Evolutionary conservation across 92 coral and sea anemone species (phyloP), one percentile per base, ranked within the genome.

Genomic region (Plumapathes pennacea): DNA sequence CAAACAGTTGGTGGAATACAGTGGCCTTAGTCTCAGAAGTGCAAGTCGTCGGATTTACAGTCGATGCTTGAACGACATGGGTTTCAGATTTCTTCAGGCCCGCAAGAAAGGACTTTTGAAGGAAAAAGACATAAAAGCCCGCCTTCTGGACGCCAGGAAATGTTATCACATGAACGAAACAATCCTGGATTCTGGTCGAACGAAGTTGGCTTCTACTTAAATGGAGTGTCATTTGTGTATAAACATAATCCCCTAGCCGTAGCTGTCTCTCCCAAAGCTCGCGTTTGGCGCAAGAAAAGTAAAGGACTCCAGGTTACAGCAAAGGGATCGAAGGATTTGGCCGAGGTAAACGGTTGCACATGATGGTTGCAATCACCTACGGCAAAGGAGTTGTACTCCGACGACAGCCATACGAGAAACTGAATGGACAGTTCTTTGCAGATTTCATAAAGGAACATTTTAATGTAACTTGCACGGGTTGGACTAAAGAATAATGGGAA

Each of bases 291-390:
- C 5, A 54, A 9, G 44, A 28, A 49, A 20, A 64, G 71, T 23
- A 77, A 77, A 53, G 75, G 72, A 17, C 64, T 68, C 14, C 37
- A 28, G 24, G 46, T 76, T 28, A 76, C 76, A 21, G 67, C 76
- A 13, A 76, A 57, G 52, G 84, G 76, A 32, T 43, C 68, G 33
- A 76, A 76, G 60, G 50, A 67, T 39, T 64, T 76, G 13, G 71
- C 76, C 20, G 76, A 39, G 76, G 84, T 6, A 49, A 67, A n/a
- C 46, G 76, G 46, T 41, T 77, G 20, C 66, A 77, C 40, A 31
- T 76, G 25, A 77, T 77, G 36, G 84, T 77, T 1, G 84, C 64
- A 22, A 59, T 68, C 31, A 46, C 72, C 9, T 69, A 77, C 42
- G 70, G 69, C 25, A 77, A 60, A 33, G 76, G 83, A 15, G 62